Conservation (phyloP, 2,113 vertebrate genomes). For the Amblyopsis rosae region DNA sequence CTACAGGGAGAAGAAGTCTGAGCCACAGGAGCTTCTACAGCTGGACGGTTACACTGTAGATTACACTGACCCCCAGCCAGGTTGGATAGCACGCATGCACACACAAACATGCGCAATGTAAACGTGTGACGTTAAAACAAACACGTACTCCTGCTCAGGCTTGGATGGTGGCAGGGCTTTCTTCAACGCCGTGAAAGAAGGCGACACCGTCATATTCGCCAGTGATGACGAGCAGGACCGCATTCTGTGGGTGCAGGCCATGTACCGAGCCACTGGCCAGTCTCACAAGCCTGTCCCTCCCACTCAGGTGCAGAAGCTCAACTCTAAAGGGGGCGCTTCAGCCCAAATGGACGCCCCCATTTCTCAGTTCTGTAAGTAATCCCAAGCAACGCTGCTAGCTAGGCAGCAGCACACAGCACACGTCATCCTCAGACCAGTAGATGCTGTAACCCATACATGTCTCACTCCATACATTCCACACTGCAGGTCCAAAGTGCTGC, state of each 20-base stretch:
- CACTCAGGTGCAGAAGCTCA: conserved; percentile 99
- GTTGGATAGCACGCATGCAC: conserved; percentile 62
- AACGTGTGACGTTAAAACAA: not conserved
- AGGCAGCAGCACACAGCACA: conserved; percentile 35
- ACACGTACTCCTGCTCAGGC: conserved; percentile 68
- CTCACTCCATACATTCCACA: conserved; percentile 68
- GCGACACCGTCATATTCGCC: conserved; percentile 98
- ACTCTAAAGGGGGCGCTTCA: conserved; percentile 95
- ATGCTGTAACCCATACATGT: conserved; percentile 70
- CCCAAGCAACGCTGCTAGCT: conserved; percentile 36
- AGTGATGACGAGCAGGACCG: conserved; percentile 98
- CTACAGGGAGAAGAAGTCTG: conserved; percentile 98
- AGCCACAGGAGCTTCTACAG: conserved; percentile 96
- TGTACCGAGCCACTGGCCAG: conserved; percentile 98
- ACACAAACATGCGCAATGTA: not conserved
- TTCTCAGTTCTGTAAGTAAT: conserved; percentile 99
- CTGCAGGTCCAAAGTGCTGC: conserved; percentile 61
- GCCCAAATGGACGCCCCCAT: conserved; percentile 98
- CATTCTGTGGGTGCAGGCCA: conserved; percentile 98
- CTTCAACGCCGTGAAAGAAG: conserved; percentile 99
- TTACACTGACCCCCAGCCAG: conserved; percentile 98
- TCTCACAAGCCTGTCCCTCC: conserved; percentile 99
- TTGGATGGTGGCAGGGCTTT: conserved; percentile 96
- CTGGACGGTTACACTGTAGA: conserved; percentile 98
- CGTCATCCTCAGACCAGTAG: conserved; percentile 60